These are phyloP conservation scores for Tortrix viridana DNA, from an alignment of 2,888 invertebrate species.

Conservation along the genomic window DNA sequence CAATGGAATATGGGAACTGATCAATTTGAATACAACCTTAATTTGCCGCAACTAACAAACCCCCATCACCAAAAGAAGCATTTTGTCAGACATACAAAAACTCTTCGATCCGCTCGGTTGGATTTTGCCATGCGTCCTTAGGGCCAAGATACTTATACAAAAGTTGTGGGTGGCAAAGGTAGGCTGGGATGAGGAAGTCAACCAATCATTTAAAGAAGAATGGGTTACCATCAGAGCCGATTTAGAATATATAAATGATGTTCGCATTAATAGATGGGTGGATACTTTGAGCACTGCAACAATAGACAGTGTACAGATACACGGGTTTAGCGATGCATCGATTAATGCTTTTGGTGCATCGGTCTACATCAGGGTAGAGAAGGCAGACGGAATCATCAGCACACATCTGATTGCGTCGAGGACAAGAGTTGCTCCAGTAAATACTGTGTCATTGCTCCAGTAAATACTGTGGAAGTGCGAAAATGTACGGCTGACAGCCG, in stretches of 20 bases:
- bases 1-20: conserved; percentile 21
- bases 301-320: conserved; percentile 16
- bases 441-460: conserved; percentile 21
- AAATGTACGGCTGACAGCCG: too few relatives aligned
- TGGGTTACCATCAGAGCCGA: conserved; percentile 32
- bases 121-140: conserved; percentile 33
- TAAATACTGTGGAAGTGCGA: conserved; percentile 11
- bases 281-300: conserved; percentile 20
- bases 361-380: conserved; percentile 15
- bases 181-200: conserved; percentile 6
- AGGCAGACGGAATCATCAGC: conserved; percentile 2
- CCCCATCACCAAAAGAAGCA: conserved; percentile 32
- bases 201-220: conserved; percentile 19
- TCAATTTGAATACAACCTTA: conserved; percentile 13
- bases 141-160: conserved; percentile 3
- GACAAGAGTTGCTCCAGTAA: conserved; percentile 33
- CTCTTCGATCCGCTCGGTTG: conserved; percentile 41
- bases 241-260: neutral
- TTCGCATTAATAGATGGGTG: conserved; percentile 29
- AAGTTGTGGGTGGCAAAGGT: conserved; percentile 37
- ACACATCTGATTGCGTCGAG: conserved; percentile 20
- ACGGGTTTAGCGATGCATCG: conserved; percentile 38
- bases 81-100: conserved; percentile 36
- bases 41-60: neutral
- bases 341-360: conserved; percentile 21